phyloP scores from a whole-genome alignment of 2,888 invertebrate genomes.

The Metalampra italica region DNA sequence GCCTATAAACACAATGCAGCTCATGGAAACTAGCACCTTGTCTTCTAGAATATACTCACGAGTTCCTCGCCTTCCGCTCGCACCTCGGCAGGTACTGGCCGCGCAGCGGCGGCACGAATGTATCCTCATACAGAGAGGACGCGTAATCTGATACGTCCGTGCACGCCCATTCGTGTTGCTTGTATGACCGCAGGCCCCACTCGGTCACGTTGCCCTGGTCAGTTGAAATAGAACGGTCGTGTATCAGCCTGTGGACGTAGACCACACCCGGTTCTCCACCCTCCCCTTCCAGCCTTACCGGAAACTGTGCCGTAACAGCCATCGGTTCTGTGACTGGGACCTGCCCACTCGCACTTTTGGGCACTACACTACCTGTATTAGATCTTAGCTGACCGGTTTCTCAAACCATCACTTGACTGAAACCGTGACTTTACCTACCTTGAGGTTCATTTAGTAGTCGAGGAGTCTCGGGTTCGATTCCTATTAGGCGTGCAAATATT shows the following conservation, averaged over 20 bases:
- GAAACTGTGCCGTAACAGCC: too few relatives aligned
- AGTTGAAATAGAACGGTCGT: background rate
- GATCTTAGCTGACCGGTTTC: too few relatives aligned
- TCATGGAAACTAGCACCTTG: too few relatives aligned
- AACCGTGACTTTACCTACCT: too few relatives aligned
- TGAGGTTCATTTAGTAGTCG: too few relatives aligned
- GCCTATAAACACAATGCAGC: too few relatives aligned
- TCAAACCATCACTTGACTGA: too few relatives aligned
- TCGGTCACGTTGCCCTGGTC: slow-evolving; percentile 68
- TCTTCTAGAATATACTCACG: slow-evolving; percentile 51
- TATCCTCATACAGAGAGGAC: slow-evolving; percentile 54
- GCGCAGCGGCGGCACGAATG: slow-evolving; percentile 51
- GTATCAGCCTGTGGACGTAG: background rate
- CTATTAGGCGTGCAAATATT: too few relatives aligned
- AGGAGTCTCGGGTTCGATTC: too few relatives aligned
- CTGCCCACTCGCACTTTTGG: too few relatives aligned
- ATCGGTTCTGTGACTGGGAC: too few relatives aligned
- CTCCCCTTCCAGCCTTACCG: background rate
- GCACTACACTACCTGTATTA: too few relatives aligned
- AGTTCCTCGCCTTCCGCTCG: slow-evolving; percentile 50
- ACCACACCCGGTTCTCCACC: background rate
- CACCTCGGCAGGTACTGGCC: slow-evolving; percentile 50
- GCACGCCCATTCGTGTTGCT: slow-evolving; percentile 68
- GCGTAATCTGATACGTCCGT: slow-evolving; percentile 63
- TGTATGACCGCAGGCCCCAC: slow-evolving; percentile 60